Evolutionary conservation across 1,140 invertebrate species (phyloP).

Genomic region (Cydia amplana): DNA sequence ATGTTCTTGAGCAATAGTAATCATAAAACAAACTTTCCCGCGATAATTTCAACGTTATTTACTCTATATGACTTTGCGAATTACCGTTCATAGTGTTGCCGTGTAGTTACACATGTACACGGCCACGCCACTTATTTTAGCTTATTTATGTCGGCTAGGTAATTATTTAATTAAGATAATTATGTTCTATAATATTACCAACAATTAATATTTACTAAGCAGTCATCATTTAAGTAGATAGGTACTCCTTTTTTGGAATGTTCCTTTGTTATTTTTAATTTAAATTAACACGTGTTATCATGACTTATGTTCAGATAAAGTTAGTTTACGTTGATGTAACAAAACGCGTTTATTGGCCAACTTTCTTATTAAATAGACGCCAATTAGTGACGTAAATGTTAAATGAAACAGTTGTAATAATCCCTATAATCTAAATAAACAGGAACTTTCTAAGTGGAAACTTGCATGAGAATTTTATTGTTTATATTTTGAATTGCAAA

Average conservation of each 20-base stretch:
- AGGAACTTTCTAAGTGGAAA: no score
- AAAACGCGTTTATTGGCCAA: no score
- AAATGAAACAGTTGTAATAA: no score
- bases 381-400: no score
- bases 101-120: background rate
- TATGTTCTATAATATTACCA: background rate
- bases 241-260: background rate
- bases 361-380: no score
- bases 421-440: no score
- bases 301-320: no score
- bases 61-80: conserved; percentile 3
- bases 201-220: background rate
- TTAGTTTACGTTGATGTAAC: no score
- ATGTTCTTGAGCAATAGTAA: background rate
- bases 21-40: background rate
- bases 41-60: background rate
- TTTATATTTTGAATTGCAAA: no score
- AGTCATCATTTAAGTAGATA: no score
- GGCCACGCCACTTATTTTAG: background rate
- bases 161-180: background rate
- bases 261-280: conserved; percentile 4
- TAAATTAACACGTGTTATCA: background rate
- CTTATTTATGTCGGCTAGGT: background rate
- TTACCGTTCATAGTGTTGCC: background rate
- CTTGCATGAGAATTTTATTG: no score